These are phyloP conservation scores for Chloromyia formosa DNA, from an alignment of 2,888 invertebrate species.

Conservation along the genomic window DNA sequence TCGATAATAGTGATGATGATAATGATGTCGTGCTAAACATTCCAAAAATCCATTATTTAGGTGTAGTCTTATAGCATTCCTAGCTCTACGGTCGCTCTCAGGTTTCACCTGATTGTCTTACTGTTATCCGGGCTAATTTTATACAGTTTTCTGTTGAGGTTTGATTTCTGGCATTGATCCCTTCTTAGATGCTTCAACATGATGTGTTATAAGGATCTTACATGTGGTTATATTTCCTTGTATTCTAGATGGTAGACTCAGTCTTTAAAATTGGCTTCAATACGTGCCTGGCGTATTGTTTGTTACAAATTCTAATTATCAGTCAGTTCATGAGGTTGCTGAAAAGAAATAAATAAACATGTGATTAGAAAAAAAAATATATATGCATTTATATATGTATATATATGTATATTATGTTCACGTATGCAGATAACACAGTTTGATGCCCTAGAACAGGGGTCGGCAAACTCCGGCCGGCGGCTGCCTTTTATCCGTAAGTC, in stretches of 20 bases:
- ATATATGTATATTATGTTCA: no score
- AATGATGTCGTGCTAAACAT: not conserved
- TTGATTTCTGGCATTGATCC: slow-evolving; percentile 12
- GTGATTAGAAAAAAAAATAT: not conserved
- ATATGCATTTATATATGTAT: no score
- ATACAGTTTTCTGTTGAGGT: not conserved
- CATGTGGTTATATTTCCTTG: not conserved
- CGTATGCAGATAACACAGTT: no score
- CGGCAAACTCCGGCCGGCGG: no score
- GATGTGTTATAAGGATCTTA: slow-evolving; percentile 6
- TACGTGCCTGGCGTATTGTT: not conserved
- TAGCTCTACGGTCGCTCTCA: not conserved
- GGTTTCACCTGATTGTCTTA: slow-evolving; percentile 32
- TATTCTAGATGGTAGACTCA: not conserved
- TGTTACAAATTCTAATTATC: not conserved
- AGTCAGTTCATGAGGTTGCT: not conserved
- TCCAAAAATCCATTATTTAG: slow-evolving; percentile 15
- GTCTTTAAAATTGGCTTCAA: not conserved
- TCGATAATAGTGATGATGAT: not conserved
- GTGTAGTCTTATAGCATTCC: not conserved
- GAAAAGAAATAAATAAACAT: not conserved
- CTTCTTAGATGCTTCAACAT: slow-evolving; percentile 25
- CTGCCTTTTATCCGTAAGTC: no score
- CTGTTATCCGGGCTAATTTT: not conserved
- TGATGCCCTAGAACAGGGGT: no score